Evolutionary conservation across 53 echinoderm and acorn worm species (phyloP).

Genomic region (Echinometra lucunter): DNA sequence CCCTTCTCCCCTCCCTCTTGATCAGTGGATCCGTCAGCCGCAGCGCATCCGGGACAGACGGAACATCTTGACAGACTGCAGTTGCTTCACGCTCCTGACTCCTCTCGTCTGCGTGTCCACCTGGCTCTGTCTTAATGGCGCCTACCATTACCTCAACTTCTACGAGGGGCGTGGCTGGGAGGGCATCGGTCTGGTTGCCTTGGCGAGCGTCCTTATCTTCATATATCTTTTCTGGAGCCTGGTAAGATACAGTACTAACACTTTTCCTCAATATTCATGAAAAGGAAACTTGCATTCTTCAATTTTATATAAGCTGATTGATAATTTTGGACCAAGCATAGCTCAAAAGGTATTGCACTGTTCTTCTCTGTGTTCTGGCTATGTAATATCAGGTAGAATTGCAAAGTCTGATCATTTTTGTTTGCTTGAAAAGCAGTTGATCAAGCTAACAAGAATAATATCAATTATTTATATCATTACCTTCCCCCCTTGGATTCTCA

Average conservation of each 20-base stretch:
- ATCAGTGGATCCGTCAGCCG: conserved; percentile 80
- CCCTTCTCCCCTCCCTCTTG: not conserved
- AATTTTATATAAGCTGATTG: not conserved
- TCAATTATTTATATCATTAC: no score
- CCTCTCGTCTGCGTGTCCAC: conserved; percentile 76
- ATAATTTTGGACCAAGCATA: not conserved
- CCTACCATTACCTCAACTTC: conserved; percentile 75
- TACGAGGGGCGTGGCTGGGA: conserved; percentile 73
- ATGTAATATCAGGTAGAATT: no score
- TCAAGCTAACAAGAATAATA: no score
- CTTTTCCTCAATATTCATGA: not conserved
- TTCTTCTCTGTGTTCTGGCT: no score
- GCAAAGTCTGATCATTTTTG: no score
- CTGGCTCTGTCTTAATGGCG: conserved; percentile 86
- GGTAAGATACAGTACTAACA: conserved; percentile 65
- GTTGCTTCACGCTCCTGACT: conserved; percentile 75
- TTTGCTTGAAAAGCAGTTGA: no score
- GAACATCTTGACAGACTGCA: conserved; percentile 75
- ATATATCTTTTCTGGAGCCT: conserved; percentile 81
- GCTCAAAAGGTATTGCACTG: not conserved
- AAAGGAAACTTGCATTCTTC: no score
- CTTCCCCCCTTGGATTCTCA: no score
- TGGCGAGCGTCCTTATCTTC: conserved; percentile 76
- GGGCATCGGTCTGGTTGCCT: conserved; percentile 75
- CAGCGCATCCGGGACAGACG: conserved; percentile 71